phyloP scores from a whole-genome alignment of 2,113 vertebrate genomes.

The Hemicordylus capensis region DNA sequence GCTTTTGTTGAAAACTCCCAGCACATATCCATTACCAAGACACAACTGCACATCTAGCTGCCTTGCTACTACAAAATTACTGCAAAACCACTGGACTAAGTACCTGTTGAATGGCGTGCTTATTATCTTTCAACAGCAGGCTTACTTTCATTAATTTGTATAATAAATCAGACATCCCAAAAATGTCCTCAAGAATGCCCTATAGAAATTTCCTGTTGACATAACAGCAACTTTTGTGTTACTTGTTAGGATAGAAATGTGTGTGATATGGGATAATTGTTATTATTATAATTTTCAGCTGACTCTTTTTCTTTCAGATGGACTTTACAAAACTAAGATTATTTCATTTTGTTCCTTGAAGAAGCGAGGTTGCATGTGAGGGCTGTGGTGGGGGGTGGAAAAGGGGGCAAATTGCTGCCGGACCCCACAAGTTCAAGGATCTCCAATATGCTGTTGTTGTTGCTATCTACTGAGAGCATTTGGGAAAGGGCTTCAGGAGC shows the following conservation, averaged over 20 bases:
- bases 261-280: background rate
- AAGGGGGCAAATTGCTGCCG: no score
- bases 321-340: background rate
- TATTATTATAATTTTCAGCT: background rate
- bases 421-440: no score
- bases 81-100: background rate
- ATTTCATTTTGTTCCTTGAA: background rate
- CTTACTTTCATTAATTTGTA: background rate
- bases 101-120: background rate
- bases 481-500: no score
- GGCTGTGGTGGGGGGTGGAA: no score
- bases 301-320: background rate
- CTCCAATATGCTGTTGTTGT: no score
- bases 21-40: background rate
- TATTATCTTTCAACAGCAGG: background rate
- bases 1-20: background rate
- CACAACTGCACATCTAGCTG: background rate
- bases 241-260: background rate
- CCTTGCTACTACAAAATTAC: background rate
- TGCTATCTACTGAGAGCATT: no score
- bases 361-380: no score
- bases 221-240: background rate
- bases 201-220: background rate
- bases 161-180: background rate
- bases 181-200: background rate